Conservation (phyloP, 2,797 vertebrate species). For the Cirrhinus mrigala region DNA sequence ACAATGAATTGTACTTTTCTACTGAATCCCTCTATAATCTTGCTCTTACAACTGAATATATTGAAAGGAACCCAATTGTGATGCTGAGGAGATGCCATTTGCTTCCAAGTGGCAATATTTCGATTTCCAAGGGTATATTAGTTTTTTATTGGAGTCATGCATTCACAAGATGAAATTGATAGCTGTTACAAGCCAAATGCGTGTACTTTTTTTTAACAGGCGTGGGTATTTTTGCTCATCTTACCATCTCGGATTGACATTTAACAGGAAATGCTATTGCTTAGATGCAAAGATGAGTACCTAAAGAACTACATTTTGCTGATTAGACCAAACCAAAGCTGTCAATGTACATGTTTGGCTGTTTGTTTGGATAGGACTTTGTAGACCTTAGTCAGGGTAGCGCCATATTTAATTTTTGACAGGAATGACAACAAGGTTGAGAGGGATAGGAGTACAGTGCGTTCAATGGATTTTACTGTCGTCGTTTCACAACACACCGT, state of each 20-base stretch:
- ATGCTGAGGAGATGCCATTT: neutral
- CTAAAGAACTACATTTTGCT: neutral
- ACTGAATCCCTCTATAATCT: neutral
- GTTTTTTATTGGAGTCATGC: neutral
- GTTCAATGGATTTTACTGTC: neutral
- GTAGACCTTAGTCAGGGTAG: neutral
- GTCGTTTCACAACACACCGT: neutral
- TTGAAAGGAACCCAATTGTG: neutral
- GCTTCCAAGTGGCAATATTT: slow-evolving; percentile 19
- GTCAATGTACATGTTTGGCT: neutral
- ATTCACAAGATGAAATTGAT: neutral
- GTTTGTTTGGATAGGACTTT: neutral
- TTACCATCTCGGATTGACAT: neutral
- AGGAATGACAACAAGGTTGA: neutral
- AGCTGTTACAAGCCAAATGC: neutral
- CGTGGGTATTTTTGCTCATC: neutral
- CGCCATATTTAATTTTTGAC: neutral
- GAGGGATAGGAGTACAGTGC: too few relatives aligned
- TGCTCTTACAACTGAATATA: neutral
- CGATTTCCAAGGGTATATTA: neutral
- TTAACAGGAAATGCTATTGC: slow-evolving; percentile 3
- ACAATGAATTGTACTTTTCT: neutral
- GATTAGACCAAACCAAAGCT: neutral
- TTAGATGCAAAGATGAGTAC: neutral
- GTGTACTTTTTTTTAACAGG: neutral